These are phyloP conservation scores for Trichonephila inaurata DNA, from an alignment of 1,140 invertebrate genomes.

Conservation along the genomic window DNA sequence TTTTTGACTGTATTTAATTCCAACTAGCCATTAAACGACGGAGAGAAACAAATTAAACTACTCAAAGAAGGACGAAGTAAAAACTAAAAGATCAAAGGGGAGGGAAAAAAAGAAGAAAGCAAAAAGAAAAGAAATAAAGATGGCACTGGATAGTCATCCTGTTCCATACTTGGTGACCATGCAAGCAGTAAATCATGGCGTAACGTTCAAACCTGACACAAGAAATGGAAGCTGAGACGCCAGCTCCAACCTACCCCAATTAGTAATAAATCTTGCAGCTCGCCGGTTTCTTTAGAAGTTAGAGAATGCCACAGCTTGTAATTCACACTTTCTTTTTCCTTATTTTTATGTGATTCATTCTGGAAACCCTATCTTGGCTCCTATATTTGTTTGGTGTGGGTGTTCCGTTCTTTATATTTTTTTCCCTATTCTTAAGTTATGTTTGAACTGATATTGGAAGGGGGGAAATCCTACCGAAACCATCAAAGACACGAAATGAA, in stretches of 20 bases:
- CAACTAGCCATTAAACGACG: neutral
- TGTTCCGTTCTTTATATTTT: neutral
- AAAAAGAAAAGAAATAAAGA: neutral
- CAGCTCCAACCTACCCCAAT: conserved; percentile 30
- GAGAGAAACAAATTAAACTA: neutral
- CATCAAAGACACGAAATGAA: conserved; percentile 31
- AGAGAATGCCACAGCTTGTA: conserved; percentile 33
- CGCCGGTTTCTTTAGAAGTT: neutral
- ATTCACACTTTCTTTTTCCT: conserved; percentile 17
- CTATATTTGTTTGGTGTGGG: neutral
- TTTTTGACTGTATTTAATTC: neutral
- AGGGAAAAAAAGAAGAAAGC: neutral
- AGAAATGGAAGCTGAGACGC: conserved; percentile 24
- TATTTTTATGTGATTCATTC: conserved; percentile 40
- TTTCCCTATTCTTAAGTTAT: neutral
- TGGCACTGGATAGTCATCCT: neutral
- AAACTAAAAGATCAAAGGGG: neutral
- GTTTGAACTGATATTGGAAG: conserved; percentile 31
- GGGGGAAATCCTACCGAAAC: neutral
- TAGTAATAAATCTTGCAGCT: conserved; percentile 51
- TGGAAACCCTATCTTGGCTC: conserved; percentile 5
- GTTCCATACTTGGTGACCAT: conserved; percentile 24
- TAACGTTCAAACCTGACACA: conserved; percentile 35
- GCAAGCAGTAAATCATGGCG: conserved; percentile 21
- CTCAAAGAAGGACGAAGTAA: neutral